Evolutionary conservation across 2,113 vertebrate genomes (phyloP).

Genomic region (Calyptomena viridis): DNA sequence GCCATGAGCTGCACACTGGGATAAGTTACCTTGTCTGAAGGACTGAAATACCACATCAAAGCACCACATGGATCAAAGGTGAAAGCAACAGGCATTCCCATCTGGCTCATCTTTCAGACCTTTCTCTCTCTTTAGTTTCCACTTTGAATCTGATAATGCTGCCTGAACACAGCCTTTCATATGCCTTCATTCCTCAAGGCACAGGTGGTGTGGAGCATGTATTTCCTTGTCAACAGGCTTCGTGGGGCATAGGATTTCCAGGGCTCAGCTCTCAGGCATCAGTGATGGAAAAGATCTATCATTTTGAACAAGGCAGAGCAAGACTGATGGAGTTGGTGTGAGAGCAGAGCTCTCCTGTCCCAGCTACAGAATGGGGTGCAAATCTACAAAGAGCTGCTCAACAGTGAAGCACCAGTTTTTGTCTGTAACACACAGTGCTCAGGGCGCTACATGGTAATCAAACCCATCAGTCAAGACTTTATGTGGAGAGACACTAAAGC

Average conservation of each 20-base stretch:
- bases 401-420: neutral
- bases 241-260: neutral
- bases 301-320: neutral
- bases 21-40: neutral
- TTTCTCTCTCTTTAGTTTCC: conserved; percentile 11
- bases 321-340: accelerated
- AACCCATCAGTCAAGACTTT: neutral
- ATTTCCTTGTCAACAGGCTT: neutral
- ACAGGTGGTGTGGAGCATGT: neutral
- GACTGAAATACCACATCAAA: conserved; percentile 20
- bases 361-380: neutral
- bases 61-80: neutral
- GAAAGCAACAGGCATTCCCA: neutral
- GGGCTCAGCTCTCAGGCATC: neutral
- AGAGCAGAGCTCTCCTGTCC: neutral
- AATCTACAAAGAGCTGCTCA: neutral
- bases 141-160: conserved; percentile 15
- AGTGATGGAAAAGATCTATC: neutral
- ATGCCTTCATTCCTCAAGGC: neutral
- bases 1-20: neutral
- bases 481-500: neutral
- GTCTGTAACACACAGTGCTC: neutral
- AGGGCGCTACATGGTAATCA: neutral
- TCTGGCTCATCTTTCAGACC: neutral
- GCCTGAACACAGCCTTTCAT: conserved; percentile 18